Percentiles rank a stretch among this genome's conserved stretches.
Conservation (phyloP, 2,888 invertebrate species). For the Sympetrum striolatum region DNA sequence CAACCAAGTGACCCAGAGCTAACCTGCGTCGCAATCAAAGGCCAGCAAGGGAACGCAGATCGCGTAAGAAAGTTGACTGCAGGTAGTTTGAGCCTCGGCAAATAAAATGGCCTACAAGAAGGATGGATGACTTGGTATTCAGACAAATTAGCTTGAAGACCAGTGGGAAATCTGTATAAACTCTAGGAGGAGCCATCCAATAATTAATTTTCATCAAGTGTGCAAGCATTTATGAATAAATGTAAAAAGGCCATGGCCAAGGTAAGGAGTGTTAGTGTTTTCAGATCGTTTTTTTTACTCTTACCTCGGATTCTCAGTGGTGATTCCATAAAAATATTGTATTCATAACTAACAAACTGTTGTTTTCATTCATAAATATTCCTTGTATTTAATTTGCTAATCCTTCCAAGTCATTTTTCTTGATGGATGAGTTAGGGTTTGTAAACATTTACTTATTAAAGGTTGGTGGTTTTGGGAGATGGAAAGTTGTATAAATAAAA, state of each 20-base stretch:
- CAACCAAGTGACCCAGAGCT: constrained; percentile 37
- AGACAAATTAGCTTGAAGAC: background rate
- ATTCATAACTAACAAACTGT: background rate
- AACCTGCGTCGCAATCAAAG: constrained; percentile 24
- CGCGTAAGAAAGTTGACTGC: constrained; percentile 31
- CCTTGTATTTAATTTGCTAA: constrained; percentile 1
- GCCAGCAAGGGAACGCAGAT: constrained; percentile 10
- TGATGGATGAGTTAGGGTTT: constrained; percentile 6
- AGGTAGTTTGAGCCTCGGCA: background rate
- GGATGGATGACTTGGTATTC: background rate
- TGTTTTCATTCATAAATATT: constrained; percentile 10
- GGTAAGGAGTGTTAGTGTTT: constrained; percentile 7
- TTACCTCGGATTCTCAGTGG: background rate
- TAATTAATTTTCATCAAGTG: background rate
- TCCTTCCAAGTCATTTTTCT: background rate
- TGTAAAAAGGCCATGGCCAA: background rate
- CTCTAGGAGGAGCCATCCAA: background rate
- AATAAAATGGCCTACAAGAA: background rate
- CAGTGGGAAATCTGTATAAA: background rate
- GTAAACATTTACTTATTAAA: background rate
- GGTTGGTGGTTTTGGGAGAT: background rate
- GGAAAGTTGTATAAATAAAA: background rate
- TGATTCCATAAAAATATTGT: background rate
- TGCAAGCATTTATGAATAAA: background rate
- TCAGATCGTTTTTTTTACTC: constrained; percentile 3